Percentiles rank a stretch among this genome's conserved stretches.
phyloP scores from a whole-genome alignment of 2,797 vertebrate genomes.

The Scarus forsteni region DNA sequence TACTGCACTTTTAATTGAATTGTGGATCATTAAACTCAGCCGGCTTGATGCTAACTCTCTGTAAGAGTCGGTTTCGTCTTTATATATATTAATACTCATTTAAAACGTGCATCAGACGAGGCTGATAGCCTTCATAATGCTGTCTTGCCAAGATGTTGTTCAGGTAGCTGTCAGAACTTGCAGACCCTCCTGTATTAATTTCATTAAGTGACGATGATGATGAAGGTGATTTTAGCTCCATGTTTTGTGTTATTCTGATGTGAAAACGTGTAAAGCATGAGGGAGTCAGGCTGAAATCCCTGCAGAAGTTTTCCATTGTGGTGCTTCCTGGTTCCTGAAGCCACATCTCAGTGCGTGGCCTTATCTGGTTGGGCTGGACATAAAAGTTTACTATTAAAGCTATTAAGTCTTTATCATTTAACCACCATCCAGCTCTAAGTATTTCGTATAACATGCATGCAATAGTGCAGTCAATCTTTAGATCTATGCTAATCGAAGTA shows the following conservation, averaged over 20 bases:
- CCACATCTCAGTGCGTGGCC: conserved; percentile 74
- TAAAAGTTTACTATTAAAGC: conserved; percentile 28
- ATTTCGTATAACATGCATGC: too few relatives aligned
- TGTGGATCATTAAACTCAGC: conserved; percentile 38
- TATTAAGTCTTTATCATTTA: too few relatives aligned
- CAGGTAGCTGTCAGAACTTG: neutral
- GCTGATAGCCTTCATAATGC: neutral
- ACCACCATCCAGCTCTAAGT: too few relatives aligned
- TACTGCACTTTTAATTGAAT: conserved; percentile 33
- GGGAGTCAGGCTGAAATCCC: neutral
- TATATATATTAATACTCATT: neutral
- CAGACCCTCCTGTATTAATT: too few relatives aligned
- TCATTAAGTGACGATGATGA: too few relatives aligned
- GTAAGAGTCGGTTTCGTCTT: neutral
- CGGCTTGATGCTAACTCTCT: conserved; percentile 12
- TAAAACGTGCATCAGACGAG: neutral
- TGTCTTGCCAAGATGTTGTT: neutral
- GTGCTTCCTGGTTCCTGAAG: conserved; percentile 74
- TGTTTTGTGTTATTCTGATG: neutral
- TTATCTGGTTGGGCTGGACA: conserved; percentile 76
- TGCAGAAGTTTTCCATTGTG: conserved; percentile 44
- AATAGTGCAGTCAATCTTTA: too few relatives aligned
- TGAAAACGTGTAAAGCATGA: neutral
- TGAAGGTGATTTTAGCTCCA: too few relatives aligned
- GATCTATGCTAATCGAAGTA: too few relatives aligned